Conservation (phyloP, 2,888 invertebrate species). For the Dimorphilus gyrociliatus region DNA sequence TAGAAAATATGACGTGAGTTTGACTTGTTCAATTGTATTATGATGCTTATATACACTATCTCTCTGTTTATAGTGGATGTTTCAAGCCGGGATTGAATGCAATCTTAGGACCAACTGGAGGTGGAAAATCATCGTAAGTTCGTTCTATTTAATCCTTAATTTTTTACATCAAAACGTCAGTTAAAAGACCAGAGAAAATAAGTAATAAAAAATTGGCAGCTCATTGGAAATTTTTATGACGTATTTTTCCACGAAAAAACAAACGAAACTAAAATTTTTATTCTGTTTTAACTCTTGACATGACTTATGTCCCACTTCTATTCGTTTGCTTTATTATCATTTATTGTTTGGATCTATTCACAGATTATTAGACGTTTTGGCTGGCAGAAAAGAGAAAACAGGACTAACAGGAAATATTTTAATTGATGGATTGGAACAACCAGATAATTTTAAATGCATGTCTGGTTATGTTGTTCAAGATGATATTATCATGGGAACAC, state of each 20-base stretch:
- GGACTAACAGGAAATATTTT: slow-evolving; percentile 23
- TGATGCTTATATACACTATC: neutral
- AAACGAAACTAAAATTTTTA: too few relatives aligned
- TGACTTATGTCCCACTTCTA: neutral
- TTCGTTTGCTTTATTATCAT: neutral
- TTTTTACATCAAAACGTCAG: too few relatives aligned
- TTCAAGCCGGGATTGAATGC: slow-evolving; percentile 35
- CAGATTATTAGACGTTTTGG: slow-evolving; percentile 12
- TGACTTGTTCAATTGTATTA: neutral
- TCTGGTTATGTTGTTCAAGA: slow-evolving; percentile 35
- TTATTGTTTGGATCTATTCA: neutral
- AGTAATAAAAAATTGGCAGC: too few relatives aligned
- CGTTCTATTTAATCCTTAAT: neutral
- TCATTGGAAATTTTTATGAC: too few relatives aligned
- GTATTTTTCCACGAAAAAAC: too few relatives aligned
- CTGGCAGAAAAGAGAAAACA: slow-evolving; percentile 16
- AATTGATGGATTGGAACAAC: slow-evolving; percentile 25
- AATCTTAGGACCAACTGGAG: slow-evolving; percentile 35
- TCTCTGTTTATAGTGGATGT: slow-evolving; percentile 21
- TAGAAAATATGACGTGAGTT: slow-evolving; percentile 2
- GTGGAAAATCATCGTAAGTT: slow-evolving; percentile 38
- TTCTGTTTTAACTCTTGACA: too few relatives aligned
- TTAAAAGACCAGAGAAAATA: too few relatives aligned
- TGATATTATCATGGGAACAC: slow-evolving; percentile 32
- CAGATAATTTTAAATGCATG: slow-evolving; percentile 31